A percentile compares a stretch with the other conserved stretches of the same genome.
These are phyloP conservation scores for Pycnonotus jocosus DNA, from an alignment of 2,113 vertebrate species.

Conservation along the genomic window DNA sequence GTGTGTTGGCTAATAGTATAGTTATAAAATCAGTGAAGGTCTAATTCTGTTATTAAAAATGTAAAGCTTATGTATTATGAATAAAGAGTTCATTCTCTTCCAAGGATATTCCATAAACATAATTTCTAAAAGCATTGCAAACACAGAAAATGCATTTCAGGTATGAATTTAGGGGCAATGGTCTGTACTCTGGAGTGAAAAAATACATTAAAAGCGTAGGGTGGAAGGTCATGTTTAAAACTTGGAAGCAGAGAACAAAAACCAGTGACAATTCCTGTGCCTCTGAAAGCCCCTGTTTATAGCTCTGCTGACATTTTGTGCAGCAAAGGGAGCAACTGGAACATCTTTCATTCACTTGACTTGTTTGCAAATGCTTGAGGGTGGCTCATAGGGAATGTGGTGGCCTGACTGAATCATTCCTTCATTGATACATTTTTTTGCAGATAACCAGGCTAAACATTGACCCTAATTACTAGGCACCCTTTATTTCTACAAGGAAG, in stretches of 20 bases:
- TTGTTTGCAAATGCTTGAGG: constrained; percentile 25
- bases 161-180: not conserved
- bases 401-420: constrained; percentile 12
- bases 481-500: constrained; percentile 16
- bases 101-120: constrained; percentile 62
- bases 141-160: constrained; percentile 19
- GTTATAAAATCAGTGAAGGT: constrained; percentile 61
- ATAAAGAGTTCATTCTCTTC: constrained; percentile 49
- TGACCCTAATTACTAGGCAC: not conserved
- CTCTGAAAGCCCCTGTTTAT: not conserved
- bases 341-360: not conserved
- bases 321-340: not conserved
- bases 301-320: not conserved
- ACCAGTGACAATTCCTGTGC: not conserved
- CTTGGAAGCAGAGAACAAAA: constrained; percentile 1
- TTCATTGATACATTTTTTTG: constrained; percentile 27
- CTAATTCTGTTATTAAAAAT: constrained; percentile 71
- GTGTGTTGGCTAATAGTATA: constrained; percentile 38
- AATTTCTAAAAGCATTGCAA: constrained; percentile 46
- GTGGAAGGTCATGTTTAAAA: constrained; percentile 37
- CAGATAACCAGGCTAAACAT: constrained; percentile 24
- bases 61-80: constrained; percentile 69
- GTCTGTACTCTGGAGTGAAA: not conserved
- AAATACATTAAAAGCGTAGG: not conserved
- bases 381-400: not conserved